Evolutionary conservation across 2,888 invertebrate genomes (phyloP), one percentile per base, ranked within the genome.

Genomic region (Aspidiotus rigidus): DNA sequence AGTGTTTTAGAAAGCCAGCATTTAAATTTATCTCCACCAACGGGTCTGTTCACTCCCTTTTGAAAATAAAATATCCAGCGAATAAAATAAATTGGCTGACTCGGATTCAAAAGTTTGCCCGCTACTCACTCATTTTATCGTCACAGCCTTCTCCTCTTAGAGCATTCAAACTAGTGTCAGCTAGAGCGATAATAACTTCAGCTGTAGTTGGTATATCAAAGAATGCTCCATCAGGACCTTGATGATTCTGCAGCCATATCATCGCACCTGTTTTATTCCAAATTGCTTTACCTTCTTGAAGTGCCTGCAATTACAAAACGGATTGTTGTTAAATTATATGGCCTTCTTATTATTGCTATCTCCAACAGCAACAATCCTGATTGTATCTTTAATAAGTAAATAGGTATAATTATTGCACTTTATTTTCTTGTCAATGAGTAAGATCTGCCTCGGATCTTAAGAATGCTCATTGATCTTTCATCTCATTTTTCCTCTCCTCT

Each of bases 241-340:
- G 92, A 15, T 86, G 82, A 74, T 83, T 83, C 70, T 87, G 81
- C 56, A 92, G 82, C 85, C 89, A 91, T 72, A 83, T 82, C 13
- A 88, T 82, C 0, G 91, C 90, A 0, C 87, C 86, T 0, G 89
- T 86, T 72, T 86, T 83, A 76, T 90, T 90, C 90, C 91, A 92
- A 76, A 83, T 81, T 11, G 81, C 81, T 62, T 81, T 85, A 74
- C 81, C 76, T 75, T 89, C 89, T 77, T 89, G 88, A 7, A 91
- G 78, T 0, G 90, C 91, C 85, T 86, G 74, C 13, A 49, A 49
- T 3, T 6, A 28, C 28, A 28, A 28, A 28, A 28, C 5, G 5
- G 28, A 28, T n/a, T n/a, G n/a, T n/a, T n/a, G 5, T 28, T 28
- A 28, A 28, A 28, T 28, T 28, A 28, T 28, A 28, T 28, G 28